phyloP scores from a whole-genome alignment of 2,888 invertebrate species.

The Eristalis intricaria region DNA sequence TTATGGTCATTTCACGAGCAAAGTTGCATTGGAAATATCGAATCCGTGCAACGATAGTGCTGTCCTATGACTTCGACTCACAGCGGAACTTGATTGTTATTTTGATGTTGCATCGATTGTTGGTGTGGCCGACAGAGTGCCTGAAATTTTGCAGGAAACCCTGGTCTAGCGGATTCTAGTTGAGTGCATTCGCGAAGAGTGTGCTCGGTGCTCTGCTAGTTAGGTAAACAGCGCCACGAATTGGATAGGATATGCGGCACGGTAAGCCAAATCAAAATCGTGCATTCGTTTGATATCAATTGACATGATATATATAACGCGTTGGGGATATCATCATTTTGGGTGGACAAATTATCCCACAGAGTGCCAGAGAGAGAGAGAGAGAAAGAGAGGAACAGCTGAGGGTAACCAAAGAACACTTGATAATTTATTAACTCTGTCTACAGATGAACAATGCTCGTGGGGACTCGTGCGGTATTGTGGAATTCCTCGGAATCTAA shows the following conservation, averaged over 20 bases:
- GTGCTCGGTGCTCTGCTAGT: not conserved
- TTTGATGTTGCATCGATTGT: conserved; percentile 59
- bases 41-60: conserved; percentile 7
- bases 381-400: not conserved
- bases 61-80: conserved; percentile 28
- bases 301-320: conserved; percentile 48
- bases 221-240: conserved; percentile 46
- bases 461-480: conserved; percentile 13
- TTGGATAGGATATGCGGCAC: not conserved
- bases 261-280: conserved; percentile 44
- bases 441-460: conserved; percentile 27
- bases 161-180: conserved; percentile 36
- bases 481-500: conserved; percentile 44
- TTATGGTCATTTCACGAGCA: conserved; percentile 67
- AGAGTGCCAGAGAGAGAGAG: not conserved
- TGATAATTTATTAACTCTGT: conserved; percentile 50
- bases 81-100: conserved; percentile 62
- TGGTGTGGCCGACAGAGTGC: not conserved
- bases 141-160: conserved; percentile 23
- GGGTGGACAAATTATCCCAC: conserved; percentile 27
- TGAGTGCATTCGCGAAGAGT: conserved; percentile 30
- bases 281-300: conserved; percentile 55
- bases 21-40: conserved; percentile 27
- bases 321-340: conserved; percentile 24
- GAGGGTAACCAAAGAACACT: not conserved